Evolutionary conservation across 2,113 vertebrate genomes (phyloP), one percentile per base, ranked within the genome.

Genomic region (Peucedramus taeniatus): DNA sequence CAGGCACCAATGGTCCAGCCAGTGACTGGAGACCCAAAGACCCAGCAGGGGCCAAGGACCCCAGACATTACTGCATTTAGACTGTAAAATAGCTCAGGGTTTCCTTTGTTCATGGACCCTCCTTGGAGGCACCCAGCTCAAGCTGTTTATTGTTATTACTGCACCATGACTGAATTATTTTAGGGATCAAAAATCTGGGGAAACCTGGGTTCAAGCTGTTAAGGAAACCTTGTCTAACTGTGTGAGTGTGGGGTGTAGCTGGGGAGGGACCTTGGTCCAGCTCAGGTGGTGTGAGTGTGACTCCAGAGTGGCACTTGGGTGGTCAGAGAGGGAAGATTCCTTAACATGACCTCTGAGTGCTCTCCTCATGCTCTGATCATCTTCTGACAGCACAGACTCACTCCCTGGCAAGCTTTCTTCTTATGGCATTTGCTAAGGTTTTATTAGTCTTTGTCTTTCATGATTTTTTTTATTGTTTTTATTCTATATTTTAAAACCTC

Each of bases 281-380:
- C 39, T 69, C 28, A 61, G 30, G 7, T 6, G 22, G 15, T 69
- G 64, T 27, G 23, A 87, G 22, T 45, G 45, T 51, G 54, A 69
- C 33, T 39, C 27, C n/a, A 53, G 64, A 53, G 64, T 4, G 15
- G 7, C 33, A 39, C 28, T 18, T n/a, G 17, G 24, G 20, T 47
- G 18, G 24, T 6, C 64, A 70, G 28, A 45, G 23, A n/a, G 15
- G 20, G 15, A n/a, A n/a, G 13, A 53, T 24, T 28, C 18, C 11
- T 45, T 15, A 44, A 19, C 12, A 12, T 13, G 45, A 60, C 15
- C 15, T 64, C 15, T 0, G 0, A 45, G 65, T 14, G 6, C 39
- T 54, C 9, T 33, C 22, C 59, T 64, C 50, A 7, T 35, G 26
- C 6, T 42, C 49, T 56, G 28, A 23, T 74, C 30, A 37, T 61